Evolutionary conservation across 2,888 invertebrate species (phyloP).

Genomic region (Temnothorax unifasciatus): DNA sequence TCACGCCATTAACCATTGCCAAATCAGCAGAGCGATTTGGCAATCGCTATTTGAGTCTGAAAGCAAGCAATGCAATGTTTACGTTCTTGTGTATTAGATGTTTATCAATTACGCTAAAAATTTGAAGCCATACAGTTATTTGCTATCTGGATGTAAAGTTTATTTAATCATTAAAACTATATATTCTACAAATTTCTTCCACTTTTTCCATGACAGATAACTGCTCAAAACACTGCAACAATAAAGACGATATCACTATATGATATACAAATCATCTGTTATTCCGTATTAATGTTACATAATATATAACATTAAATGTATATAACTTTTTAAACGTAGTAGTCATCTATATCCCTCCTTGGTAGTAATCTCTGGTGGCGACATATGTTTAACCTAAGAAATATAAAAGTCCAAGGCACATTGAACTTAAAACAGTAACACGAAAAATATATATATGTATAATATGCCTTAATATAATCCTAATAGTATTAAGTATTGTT

Average conservation of each 20-base stretch:
- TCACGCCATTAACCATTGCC: constrained; percentile 68
- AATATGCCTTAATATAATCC: constrained; percentile 65
- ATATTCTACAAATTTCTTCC: constrained; percentile 36
- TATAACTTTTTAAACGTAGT: background rate
- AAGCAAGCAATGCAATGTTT: constrained; percentile 60
- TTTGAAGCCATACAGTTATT: constrained; percentile 17
- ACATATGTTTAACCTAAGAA: constrained; percentile 55
- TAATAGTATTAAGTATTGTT: constrained; percentile 64
- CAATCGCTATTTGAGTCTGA: constrained; percentile 61
- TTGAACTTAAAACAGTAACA: constrained; percentile 67
- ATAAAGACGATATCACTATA: constrained; percentile 14
- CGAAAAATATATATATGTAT: constrained; percentile 62
- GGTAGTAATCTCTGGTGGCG: background rate
- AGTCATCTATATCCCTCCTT: constrained; percentile 35
- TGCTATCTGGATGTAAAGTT: constrained; percentile 63
- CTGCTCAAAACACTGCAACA: constrained; percentile 44
- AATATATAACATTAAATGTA: constrained; percentile 18
- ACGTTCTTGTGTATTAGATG: constrained; percentile 23
- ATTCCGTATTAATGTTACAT: constrained; percentile 10
- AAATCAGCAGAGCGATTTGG: constrained; percentile 60
- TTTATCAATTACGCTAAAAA: constrained; percentile 31
- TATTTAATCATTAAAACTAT: constrained; percentile 56
- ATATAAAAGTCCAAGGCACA: constrained; percentile 47
- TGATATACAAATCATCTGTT: background rate
- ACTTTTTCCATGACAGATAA: constrained; percentile 15